Evolutionary conservation across 2,888 invertebrate species (phyloP), one percentile per base, ranked within the genome.

Genomic region (Agonum fuliginosum): DNA sequence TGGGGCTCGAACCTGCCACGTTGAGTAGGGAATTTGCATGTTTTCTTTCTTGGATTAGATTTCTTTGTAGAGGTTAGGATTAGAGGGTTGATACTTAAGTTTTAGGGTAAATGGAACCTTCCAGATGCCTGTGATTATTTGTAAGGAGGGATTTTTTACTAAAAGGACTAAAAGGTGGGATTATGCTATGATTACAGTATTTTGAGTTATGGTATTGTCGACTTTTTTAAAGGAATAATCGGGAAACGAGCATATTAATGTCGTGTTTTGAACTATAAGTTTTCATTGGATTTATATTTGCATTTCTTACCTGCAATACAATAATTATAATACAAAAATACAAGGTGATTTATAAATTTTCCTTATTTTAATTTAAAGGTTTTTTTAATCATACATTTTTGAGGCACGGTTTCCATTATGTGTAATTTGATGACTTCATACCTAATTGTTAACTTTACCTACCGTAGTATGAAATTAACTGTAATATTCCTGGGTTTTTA

Each of bases 81-180:
- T 62, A 62, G 30, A 62, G 30, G 58, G 10, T 8, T 17, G 3
- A 27, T 62, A 19, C 58, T 62, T 62, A 62, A 62, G 19, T 62
- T 62, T 62, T 62, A 62, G 58, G 58, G 58, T 8, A 62, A 30
- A 62, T 62, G 58, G 30, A 3, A 34, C n/a, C 17, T 62, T 27
- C 6, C 0, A 17, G 17, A 46, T 62, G 58, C 27, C 8, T 17
- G 30, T 62, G 58, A 62, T 62, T 62, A 62, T 62, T 62, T 62
- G 58, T 62, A 30, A 62, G 58, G 19, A 62, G 46, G 17, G 46
- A 46, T 17, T 62, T 54, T 62, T 62, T 30, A 14, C 8, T 62
- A 27, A 62, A 30, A 30, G 17, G 14, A 20, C 30, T 62, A 62
- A 30, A 46, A 27, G 14, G 17, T 27, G 54, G 17, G 58, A 27